These are phyloP conservation scores for Cladopsammia gracilis DNA, from an alignment of 64 coral and sea anemone genomes.

Conservation along the genomic window DNA sequence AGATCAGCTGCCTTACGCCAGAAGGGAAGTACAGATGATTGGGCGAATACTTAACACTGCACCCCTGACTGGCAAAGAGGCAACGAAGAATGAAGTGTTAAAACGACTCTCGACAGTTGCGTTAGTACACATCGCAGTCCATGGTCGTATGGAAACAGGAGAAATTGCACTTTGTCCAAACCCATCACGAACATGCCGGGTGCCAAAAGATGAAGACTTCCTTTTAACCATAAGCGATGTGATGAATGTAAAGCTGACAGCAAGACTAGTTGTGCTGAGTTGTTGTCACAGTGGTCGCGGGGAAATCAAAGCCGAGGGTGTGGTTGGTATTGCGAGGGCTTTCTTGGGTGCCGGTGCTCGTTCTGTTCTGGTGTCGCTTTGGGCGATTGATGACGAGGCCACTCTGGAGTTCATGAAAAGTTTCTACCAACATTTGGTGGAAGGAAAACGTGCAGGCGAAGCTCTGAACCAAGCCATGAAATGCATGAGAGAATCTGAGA, in stretches of 20 bases:
- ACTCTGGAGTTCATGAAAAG: constrained; percentile 20
- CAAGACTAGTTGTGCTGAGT: constrained; percentile 24
- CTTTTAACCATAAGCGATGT: constrained; percentile 18
- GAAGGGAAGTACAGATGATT: constrained; percentile 17
- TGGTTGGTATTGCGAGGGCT: constrained; percentile 6
- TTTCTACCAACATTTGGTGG: constrained; percentile 1
- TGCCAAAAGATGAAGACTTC: background rate
- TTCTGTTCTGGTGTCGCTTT: constrained; percentile 30
- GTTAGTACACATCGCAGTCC: constrained; percentile 24
- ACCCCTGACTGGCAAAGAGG: background rate
- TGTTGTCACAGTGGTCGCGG: constrained; percentile 43
- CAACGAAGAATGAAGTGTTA: constrained; percentile 18
- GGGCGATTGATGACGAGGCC: constrained; percentile 4
- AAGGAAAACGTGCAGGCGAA: background rate
- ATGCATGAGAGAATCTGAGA: constrained; percentile 14
- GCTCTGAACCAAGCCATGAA: constrained; percentile 26
- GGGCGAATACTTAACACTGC: background rate
- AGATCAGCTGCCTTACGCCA: background rate
- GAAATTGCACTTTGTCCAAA: background rate
- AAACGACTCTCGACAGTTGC: constrained; percentile 1
- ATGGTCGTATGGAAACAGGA: background rate
- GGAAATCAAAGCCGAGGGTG: constrained; percentile 30
- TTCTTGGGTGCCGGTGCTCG: constrained; percentile 5
- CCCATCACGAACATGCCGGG: background rate
- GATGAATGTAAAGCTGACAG: background rate